A percentile compares a stretch with the other conserved stretches of the same genome.
Conservation (phyloP, 2,888 invertebrate species). For the Acrocyrtus sp. region DNA sequence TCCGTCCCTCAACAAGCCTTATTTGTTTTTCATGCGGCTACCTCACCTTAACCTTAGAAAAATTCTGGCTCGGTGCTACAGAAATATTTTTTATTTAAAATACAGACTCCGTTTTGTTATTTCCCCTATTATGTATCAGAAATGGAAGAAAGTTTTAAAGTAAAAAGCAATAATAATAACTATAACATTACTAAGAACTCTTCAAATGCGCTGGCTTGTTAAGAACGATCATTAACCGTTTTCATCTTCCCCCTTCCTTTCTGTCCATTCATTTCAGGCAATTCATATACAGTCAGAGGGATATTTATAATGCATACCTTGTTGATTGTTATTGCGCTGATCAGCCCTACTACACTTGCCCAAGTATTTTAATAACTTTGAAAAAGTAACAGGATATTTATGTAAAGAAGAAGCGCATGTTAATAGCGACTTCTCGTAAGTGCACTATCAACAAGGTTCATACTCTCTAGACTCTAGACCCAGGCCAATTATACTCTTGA, state of each 20-base stretch:
- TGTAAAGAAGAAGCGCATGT: background rate
- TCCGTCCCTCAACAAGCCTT: too few relatives aligned
- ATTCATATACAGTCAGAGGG: background rate
- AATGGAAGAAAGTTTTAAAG: too few relatives aligned
- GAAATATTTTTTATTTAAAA: too few relatives aligned
- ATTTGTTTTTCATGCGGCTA: too few relatives aligned
- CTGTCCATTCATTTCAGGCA: background rate
- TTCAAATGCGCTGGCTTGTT: background rate
- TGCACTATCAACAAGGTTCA: constrained; percentile 4
- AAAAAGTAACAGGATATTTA: constrained; percentile 27
- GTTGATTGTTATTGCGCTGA: background rate
- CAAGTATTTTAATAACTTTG: constrained; percentile 35
- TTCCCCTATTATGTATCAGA: too few relatives aligned
- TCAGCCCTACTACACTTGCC: background rate
- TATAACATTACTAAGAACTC: background rate
- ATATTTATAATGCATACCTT: background rate
- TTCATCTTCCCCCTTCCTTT: background rate
- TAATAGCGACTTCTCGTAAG: background rate
- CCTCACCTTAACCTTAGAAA: too few relatives aligned
- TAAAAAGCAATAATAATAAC: too few relatives aligned
- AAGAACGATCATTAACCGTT: background rate
- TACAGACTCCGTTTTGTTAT: too few relatives aligned
- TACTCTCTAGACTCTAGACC: constrained; percentile 4
- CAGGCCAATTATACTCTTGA: background rate
- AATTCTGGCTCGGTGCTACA: too few relatives aligned